Conservation (phyloP, 2,888 invertebrate genomes). For the Calameuta filiformis region DNA sequence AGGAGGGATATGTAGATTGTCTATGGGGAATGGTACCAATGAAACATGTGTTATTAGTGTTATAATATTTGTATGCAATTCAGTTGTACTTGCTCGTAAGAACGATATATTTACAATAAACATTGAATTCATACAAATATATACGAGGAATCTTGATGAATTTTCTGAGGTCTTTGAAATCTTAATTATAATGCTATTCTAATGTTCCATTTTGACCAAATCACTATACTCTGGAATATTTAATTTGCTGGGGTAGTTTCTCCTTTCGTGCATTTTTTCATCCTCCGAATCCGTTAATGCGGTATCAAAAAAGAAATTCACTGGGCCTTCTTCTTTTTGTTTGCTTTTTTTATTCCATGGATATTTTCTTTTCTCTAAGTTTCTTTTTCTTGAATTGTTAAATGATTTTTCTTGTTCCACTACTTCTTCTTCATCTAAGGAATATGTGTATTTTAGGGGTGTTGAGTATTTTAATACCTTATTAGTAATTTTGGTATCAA, state of each 20-base stretch:
- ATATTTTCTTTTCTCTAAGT: constrained; percentile 8
- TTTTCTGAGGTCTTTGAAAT: neutral
- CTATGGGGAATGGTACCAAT: constrained; percentile 24
- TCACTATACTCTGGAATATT: constrained; percentile 46
- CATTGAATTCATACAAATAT: constrained; percentile 24
- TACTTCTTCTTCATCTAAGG: constrained; percentile 32
- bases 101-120: constrained; percentile 42
- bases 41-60: constrained; percentile 30
- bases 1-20: neutral
- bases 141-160: too few species aligned
- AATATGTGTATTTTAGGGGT: too few species aligned
- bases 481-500: too few species aligned
- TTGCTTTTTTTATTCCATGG: neutral
- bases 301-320: constrained; percentile 54
- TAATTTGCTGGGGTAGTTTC: constrained; percentile 15
- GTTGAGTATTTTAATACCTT: too few species aligned
- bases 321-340: constrained; percentile 16
- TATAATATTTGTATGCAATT: constrained; percentile 33
- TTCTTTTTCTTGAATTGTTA: constrained; percentile 4
- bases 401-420: constrained; percentile 6
- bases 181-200: neutral
- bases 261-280: constrained; percentile 30
- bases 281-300: constrained; percentile 52
- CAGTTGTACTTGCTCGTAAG: constrained; percentile 26
- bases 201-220: constrained; percentile 38